These are phyloP conservation scores for Thamnaconus septentrionalis DNA, from an alignment of 2,113 vertebrate species.

Conservation along the genomic window DNA sequence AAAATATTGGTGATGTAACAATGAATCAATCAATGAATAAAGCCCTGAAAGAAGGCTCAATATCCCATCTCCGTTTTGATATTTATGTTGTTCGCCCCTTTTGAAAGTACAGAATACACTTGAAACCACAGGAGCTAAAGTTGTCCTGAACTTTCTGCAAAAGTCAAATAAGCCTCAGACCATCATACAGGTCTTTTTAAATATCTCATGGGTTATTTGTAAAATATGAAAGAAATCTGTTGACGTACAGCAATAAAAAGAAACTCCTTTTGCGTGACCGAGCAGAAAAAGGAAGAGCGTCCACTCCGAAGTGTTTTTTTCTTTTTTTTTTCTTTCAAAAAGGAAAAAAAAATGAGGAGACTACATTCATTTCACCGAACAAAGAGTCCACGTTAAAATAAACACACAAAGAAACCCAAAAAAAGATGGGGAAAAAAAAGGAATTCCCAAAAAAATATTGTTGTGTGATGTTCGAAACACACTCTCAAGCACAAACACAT, in stretches of 20 bases:
- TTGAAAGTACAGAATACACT: too few species aligned
- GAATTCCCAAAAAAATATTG: slow-evolving; percentile 73
- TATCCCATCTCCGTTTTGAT: too few species aligned
- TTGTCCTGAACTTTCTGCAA: too few species aligned
- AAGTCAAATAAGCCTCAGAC: too few species aligned
- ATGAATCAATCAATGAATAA: too few species aligned
- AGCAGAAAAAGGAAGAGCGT: slow-evolving; percentile 74
- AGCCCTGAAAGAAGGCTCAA: too few species aligned
- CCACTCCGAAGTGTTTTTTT: slow-evolving; percentile 81
- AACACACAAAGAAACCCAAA: slow-evolving; percentile 6
- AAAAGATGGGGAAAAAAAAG: slow-evolving; percentile 1
- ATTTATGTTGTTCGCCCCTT: too few species aligned
- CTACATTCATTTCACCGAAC: slow-evolving; percentile 87
- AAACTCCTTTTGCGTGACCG: slow-evolving; percentile 80
- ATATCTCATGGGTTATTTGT: slow-evolving; percentile 84
- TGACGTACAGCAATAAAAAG: slow-evolving; percentile 77
- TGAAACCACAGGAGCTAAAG: too few species aligned
- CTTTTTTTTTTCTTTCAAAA: neutral
- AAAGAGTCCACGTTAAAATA: slow-evolving; percentile 81
- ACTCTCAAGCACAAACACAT: too few species aligned
- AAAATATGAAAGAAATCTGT: slow-evolving; percentile 83
- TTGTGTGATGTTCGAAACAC: slow-evolving; percentile 83
- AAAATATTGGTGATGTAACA: too few species aligned
- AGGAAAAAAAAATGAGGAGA: slow-evolving; percentile 57
- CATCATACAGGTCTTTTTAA: slow-evolving; percentile 16